Evolutionary conservation across 2,113 vertebrate species (phyloP), one percentile per base, ranked within the genome.

Genomic region (Poeciliopsis occidentalis): DNA sequence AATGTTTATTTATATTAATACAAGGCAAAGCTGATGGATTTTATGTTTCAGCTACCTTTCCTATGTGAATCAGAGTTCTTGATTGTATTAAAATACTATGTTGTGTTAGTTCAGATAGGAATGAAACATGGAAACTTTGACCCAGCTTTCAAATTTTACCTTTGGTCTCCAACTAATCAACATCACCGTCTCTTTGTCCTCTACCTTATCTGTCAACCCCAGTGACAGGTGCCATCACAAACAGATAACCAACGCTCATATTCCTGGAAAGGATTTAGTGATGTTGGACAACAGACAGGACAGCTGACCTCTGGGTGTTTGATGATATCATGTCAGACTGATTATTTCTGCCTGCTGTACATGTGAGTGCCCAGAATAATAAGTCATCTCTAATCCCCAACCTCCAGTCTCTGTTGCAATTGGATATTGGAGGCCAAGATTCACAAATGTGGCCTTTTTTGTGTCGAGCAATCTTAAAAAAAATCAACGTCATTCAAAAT

Each of bases 281-380:
- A 57, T 57, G 51, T 8, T 24, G 51, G 51, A 57, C 2, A 17
- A 57, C 22, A 57, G 34, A 15, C 54, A 27, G 51, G 29, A 24
- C 15, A 29, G 29, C 67, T 68, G 69, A 71, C 60, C 61, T 39
- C 51, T 57, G 5, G 71, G 37, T 64, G 73, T 78, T 63, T 81
- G 61, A 75, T 75, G 69, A 68, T 31, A 27, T 27, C 62, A 64
- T 13, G 69, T 85, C 74, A 79, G 67, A 74, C 57, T 27, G 75
- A 84, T 79, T 79, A 39, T 61, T 74, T 75, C 62, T 60, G 78
- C 63, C 47, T 27, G 72, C 62, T 72, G 75, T 75, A 24, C 57
- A 61, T 75, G 47, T 26, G 32, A 61, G 72, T 37, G 71, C 64
- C 81, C 69, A 24, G 65, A 73, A 39, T 73, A 72, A 81, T 87